Evolutionary conservation across 2,888 invertebrate species (phyloP).

Genomic region (Melitaea athalia): DNA sequence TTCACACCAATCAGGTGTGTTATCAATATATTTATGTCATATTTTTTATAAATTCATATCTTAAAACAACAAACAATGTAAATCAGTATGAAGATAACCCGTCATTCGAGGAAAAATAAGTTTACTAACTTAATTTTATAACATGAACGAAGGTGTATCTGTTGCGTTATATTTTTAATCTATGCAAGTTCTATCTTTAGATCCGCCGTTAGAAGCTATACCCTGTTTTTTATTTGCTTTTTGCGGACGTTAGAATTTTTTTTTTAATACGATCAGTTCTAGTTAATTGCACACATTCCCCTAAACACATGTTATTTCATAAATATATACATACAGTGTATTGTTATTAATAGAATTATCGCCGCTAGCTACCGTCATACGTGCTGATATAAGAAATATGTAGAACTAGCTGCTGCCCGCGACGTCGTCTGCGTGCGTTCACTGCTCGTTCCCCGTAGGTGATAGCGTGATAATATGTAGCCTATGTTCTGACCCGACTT

Average conservation of each 20-base stretch:
- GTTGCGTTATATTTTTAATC: slow-evolving; percentile 35
- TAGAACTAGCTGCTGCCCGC: too few relatives aligned
- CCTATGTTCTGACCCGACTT: too few relatives aligned
- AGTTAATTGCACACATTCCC: slow-evolving; percentile 37
- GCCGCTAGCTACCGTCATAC: slow-evolving; percentile 1
- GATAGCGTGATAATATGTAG: too few relatives aligned
- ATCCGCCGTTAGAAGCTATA: slow-evolving; percentile 53
- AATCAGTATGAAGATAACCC: too few relatives aligned
- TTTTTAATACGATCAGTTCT: slow-evolving; percentile 45
- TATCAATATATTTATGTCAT: too few relatives aligned
- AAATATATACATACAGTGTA: slow-evolving; percentile 10
- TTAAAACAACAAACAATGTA: too few relatives aligned
- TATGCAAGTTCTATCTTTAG: slow-evolving; percentile 54
- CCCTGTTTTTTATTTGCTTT: slow-evolving; percentile 48
- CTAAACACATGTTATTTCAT: slow-evolving; percentile 33
- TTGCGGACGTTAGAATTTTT: slow-evolving; percentile 48
- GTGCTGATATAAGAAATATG: not conserved
- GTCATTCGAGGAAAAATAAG: too few relatives aligned
- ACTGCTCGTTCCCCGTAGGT: too few relatives aligned
- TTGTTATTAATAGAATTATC: not conserved
- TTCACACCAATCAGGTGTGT: too few relatives aligned
- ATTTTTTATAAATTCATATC: too few relatives aligned
- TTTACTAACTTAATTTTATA: not conserved
- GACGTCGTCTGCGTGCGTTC: too few relatives aligned
- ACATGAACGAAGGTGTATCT: not conserved